phyloP scores from a whole-genome alignment of 2,113 vertebrate species.

The Xiphophorus hellerii region DNA sequence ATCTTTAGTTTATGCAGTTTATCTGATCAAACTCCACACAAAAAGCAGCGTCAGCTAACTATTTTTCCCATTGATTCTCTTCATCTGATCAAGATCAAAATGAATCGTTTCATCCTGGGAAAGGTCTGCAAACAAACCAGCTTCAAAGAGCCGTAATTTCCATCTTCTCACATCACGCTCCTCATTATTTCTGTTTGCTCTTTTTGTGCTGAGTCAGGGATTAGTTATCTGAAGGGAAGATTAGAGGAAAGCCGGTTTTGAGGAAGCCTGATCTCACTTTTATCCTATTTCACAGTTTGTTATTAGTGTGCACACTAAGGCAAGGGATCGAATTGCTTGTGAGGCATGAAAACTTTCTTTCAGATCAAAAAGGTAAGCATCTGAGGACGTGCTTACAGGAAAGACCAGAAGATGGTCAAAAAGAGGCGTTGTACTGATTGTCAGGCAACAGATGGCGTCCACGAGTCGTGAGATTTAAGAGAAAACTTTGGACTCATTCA shows the following conservation, averaged over 20 bases:
- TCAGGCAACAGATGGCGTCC: slow-evolving; percentile 70
- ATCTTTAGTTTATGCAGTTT: not conserved
- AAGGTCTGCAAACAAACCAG: slow-evolving; percentile 46
- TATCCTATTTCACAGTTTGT: slow-evolving; percentile 59
- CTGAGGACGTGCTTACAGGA: slow-evolving; percentile 43
- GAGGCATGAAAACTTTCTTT: slow-evolving; percentile 27
- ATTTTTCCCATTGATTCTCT: slow-evolving; percentile 2
- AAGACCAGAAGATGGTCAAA: slow-evolving; percentile 3
- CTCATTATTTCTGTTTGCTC: slow-evolving; percentile 71
- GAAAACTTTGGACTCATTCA: slow-evolving; percentile 22
- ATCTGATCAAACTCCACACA: slow-evolving; percentile 16
- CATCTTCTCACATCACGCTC: slow-evolving; percentile 50
- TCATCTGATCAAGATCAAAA: slow-evolving; percentile 36
- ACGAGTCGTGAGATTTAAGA: slow-evolving; percentile 53
- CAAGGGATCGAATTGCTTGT: slow-evolving; percentile 30
- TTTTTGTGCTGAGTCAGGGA: slow-evolving; percentile 40
- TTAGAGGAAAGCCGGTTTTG: slow-evolving; percentile 60
- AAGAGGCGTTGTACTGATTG: slow-evolving; percentile 13
- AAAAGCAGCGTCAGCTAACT: slow-evolving; percentile 9
- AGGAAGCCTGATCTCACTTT: slow-evolving; percentile 53
- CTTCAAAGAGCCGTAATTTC: slow-evolving; percentile 68
- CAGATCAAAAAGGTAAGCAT: slow-evolving; percentile 47
- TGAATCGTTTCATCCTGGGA: slow-evolving; percentile 62
- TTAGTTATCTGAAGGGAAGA: slow-evolving; percentile 60
- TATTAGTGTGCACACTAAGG: slow-evolving; percentile 31